Percentiles rank a stretch among this genome's conserved stretches.
Conservation (phyloP, 2,113 vertebrate genomes). For the Callopanchax toddi region DNA sequence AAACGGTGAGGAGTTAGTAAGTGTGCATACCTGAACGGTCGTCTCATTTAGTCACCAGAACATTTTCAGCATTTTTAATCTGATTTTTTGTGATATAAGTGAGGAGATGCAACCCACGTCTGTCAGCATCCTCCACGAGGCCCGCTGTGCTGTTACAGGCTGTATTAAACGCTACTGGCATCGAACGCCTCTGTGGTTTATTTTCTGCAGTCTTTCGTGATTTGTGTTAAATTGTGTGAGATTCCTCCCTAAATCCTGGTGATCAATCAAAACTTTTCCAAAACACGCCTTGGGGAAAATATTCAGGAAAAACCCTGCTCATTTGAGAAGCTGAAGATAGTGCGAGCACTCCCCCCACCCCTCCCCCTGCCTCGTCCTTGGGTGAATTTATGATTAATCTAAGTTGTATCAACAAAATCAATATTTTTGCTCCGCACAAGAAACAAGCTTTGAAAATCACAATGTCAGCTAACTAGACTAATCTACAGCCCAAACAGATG, state of each 20-base stretch:
- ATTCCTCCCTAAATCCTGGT: constrained; percentile 69
- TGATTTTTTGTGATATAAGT: background rate
- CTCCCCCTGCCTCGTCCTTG: background rate
- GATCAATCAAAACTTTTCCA: constrained; percentile 70
- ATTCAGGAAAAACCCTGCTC: constrained; percentile 61
- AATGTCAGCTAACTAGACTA: constrained; percentile 50
- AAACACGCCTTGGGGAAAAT: constrained; percentile 65
- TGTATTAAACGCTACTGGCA: constrained; percentile 40
- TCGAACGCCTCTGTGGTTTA: constrained; percentile 39
- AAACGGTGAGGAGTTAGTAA: background rate
- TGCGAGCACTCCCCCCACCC: background rate
- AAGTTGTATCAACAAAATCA: constrained; percentile 43
- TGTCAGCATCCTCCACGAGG: constrained; percentile 24
- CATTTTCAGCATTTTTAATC: too few relatives aligned
- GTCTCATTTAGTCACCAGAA: background rate
- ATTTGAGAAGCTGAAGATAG: constrained; percentile 40
- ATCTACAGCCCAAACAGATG: constrained; percentile 36
- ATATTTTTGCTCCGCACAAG: constrained; percentile 27
- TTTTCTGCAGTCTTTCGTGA: constrained; percentile 50
- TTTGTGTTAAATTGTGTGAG: constrained; percentile 67
- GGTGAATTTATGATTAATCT: constrained; percentile 40
- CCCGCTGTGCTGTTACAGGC: constrained; percentile 4
- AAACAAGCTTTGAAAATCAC: constrained; percentile 49
- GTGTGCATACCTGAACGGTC: constrained; percentile 1
- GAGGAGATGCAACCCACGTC: constrained; percentile 12